Evolutionary conservation across 2,113 vertebrate species (phyloP), one percentile per base, ranked within the genome.

Genomic region (western clawed frog (Xenopus tropicalis)): DNA sequence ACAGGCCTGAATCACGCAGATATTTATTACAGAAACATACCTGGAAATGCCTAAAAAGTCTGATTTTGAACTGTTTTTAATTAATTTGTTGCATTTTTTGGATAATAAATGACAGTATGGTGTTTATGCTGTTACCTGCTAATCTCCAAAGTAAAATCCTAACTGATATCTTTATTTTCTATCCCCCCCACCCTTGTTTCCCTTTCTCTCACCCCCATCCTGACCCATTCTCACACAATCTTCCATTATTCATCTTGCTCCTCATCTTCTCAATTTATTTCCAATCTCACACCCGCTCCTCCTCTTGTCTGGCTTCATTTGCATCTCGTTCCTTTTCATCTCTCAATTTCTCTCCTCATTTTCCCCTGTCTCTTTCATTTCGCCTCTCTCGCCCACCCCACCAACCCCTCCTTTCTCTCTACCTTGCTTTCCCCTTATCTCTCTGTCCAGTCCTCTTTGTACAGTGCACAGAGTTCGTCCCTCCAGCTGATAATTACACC

Each of bases 401-500:
- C 56, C 24, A 17, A 37, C 24, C 58, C n/a, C 21, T 23, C 42
- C 17, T 23, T 46, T 23, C 37, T 64, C n/a, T 23, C 71, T 24
- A 22, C 42, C 64, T 57, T 29, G 58, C 58, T 21, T 24, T 25
- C 16, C n/a, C n/a, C 66, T 75, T 75, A 69, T 69, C 65, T 69
- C 29, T 48, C 46, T 19, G n/a, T 43, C 66, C 67, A 76, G 73
- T 63, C 24, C 66, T 76, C 25, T 48, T 76, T 37, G 73, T 76
- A 42, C 46, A 76, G 43, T 76, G 58, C 59, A 69, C 59, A n/a
- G 73, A 76, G 66, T 62, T 69, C 37, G 46, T 61, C 58, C 43
- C 73, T 52, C 73, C 73, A 25, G 66, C 68, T 63, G 73, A 68
- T 63, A 76, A 76, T 62, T 76, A 76, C 73, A 76, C 73, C 44